These are phyloP conservation scores for Echeneis naucrates DNA, from an alignment of 2,797 vertebrate species.

Conservation along the genomic window DNA sequence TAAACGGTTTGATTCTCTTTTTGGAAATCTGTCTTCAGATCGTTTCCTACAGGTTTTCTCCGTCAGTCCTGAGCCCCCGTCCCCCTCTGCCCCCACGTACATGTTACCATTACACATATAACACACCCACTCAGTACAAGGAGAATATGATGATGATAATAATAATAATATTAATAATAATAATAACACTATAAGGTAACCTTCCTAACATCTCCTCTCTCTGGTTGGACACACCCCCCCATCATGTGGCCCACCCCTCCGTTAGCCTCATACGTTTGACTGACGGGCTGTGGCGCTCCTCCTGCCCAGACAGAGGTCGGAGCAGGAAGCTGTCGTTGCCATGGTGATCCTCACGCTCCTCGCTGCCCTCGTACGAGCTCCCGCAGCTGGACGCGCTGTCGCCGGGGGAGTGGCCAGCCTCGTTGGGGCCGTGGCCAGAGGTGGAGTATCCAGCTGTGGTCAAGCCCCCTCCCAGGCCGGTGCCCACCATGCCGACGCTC, in stretches of 20 bases:
- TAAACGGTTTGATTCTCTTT: no score
- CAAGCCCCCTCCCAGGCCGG: constrained; percentile 44
- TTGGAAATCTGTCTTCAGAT: neutral
- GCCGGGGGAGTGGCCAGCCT: constrained; percentile 91
- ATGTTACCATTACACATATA: constrained; percentile 89
- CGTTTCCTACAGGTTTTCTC: neutral
- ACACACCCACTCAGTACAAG: constrained; percentile 93
- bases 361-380: constrained; percentile 96
- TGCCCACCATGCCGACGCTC: constrained; percentile 50
- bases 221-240: constrained; percentile 38
- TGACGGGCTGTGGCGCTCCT: constrained; percentile 93
- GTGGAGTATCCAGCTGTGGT: constrained; percentile 50
- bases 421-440: constrained; percentile 57
- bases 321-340: constrained; percentile 93
- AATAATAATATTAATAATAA: no score
- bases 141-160: constrained; percentile 79
- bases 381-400: constrained; percentile 97
- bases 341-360: constrained; percentile 93
- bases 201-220: constrained; percentile 28
- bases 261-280: constrained; percentile 95
- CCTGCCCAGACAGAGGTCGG: constrained; percentile 87
- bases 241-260: constrained; percentile 98
- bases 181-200: constrained; percentile 79
- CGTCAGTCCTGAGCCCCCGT: neutral
- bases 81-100: constrained; percentile 39